Evolutionary conservation across 2,113 vertebrate genomes (phyloP).

Genomic region (Thryonomys swinderianus): DNA sequence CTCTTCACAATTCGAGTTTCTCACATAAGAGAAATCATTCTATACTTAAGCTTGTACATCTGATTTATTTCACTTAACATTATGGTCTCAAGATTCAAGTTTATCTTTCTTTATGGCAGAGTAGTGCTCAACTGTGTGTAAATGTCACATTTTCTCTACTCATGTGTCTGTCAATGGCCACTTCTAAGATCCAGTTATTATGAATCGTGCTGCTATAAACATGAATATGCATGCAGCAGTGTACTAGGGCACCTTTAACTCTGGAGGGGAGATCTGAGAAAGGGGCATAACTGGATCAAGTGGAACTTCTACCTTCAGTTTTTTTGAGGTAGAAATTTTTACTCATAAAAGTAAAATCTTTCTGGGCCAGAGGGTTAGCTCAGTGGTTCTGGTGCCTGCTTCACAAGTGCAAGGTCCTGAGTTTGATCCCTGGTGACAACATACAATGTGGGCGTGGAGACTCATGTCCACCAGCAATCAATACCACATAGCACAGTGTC

Average conservation of each 20-base stretch:
- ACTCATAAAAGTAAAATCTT: neutral
- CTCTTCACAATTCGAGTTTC: neutral
- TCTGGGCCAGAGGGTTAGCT: no score
- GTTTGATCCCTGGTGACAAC: no score
- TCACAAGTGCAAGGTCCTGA: no score
- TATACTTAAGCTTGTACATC: neutral
- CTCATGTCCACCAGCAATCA: no score
- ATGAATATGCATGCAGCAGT: neutral
- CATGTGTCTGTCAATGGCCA: neutral
- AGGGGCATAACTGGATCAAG: neutral
- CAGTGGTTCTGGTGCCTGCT: no score
- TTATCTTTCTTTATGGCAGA: neutral
- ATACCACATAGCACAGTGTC: no score
- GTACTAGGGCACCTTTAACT: neutral
- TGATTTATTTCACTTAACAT: neutral
- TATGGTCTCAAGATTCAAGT: neutral
- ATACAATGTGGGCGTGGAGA: no score
- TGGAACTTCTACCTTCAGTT: neutral
- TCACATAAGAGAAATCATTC: neutral
- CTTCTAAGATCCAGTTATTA: neutral
- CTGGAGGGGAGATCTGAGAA: neutral
- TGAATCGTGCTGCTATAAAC: neutral
- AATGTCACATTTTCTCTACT: neutral
- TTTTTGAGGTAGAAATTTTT: neutral
- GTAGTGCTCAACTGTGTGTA: neutral